Evolutionary conservation across 2,797 vertebrate genomes (phyloP), one percentile per base, ranked within the genome.

Genomic region (Chaetodon trifasciatus): DNA sequence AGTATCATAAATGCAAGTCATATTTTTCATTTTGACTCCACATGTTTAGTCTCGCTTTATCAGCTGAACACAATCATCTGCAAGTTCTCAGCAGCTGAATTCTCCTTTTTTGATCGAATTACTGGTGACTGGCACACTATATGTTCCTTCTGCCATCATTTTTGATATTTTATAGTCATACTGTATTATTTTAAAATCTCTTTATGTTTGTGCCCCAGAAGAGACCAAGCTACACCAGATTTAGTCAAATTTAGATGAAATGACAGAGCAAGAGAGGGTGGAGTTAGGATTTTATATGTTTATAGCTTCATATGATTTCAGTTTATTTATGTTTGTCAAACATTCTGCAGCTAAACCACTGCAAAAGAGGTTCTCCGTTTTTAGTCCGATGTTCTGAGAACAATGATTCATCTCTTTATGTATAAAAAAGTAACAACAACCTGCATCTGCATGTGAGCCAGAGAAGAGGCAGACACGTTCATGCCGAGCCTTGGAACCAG

Each of bases 201-300:
- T 88, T 81, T 82, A 79, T 91, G 85, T 88, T 89, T 79, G 73
- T 85, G 88, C 76, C 81, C 86, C 88, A 89, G 82, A 82, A 60
- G 76, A 94, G 85, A 69, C 66, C 82, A 16, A 71, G 81, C 78
- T 73, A 60, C 83, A 70, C 83, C 88, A 87, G 86, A 76, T 88
- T 86, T 65, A 85, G 83, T 91, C 86, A 76, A 83, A 89, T 93
- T 93, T 90, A 93, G 89, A 89, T 89, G 55, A 95, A 96, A 96
- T 95, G 88, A 95, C 91, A 96, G 93, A 95, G 91, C 86, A 88
- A 89, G 12, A 67, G 78, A 87, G 93, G 94, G 94, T 93, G 94
- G 93, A 92, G 94, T 89, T 87, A 78, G 82, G 68, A 84, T 73
- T 93, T 93, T 89, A 91, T 87, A 87, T 88, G 91, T 91, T 93